Evolutionary conservation across 2,797 vertebrate genomes (phyloP).

Genomic region (Sebastolobus altivelis): DNA sequence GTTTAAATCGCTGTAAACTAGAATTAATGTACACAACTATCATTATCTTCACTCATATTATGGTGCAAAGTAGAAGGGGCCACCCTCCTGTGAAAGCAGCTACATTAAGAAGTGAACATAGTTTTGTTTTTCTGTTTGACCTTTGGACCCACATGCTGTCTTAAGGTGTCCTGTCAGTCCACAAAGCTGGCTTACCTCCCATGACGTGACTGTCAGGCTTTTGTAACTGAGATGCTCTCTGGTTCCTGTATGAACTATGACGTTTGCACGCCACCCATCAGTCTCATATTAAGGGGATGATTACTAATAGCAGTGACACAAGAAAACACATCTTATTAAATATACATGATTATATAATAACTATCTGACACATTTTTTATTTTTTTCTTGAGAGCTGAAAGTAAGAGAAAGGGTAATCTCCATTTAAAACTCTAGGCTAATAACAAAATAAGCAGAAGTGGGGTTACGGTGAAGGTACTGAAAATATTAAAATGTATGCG

Average conservation of each 20-base stretch:
- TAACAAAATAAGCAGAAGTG: no score
- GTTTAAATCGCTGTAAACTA: not conserved
- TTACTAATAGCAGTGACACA: not conserved
- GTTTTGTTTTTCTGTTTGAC: slow-evolving; percentile 23
- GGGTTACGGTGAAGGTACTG: not conserved
- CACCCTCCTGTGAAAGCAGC: not conserved
- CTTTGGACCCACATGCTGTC: not conserved
- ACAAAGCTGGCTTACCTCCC: slow-evolving; percentile 62
- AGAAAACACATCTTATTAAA: not conserved
- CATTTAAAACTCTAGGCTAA: not conserved
- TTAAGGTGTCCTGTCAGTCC: slow-evolving; percentile 29
- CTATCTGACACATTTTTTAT: no score
- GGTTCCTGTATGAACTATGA: slow-evolving; percentile 42
- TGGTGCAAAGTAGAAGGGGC: not conserved
- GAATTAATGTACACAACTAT: not conserved
- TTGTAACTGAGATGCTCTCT: slow-evolving; percentile 40
- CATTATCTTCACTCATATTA: not conserved
- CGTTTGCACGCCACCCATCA: slow-evolving; percentile 33
- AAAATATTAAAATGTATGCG: not conserved
- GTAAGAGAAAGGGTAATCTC: not conserved
- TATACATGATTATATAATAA: not conserved
- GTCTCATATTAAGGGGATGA: slow-evolving; percentile 24
- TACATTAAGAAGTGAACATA: not conserved
- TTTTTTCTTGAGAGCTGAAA: not conserved
- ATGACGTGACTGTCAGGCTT: slow-evolving; percentile 23